phyloP scores from a whole-genome alignment of 2,797 vertebrate genomes.

The Myiothlypis coronata region DNA sequence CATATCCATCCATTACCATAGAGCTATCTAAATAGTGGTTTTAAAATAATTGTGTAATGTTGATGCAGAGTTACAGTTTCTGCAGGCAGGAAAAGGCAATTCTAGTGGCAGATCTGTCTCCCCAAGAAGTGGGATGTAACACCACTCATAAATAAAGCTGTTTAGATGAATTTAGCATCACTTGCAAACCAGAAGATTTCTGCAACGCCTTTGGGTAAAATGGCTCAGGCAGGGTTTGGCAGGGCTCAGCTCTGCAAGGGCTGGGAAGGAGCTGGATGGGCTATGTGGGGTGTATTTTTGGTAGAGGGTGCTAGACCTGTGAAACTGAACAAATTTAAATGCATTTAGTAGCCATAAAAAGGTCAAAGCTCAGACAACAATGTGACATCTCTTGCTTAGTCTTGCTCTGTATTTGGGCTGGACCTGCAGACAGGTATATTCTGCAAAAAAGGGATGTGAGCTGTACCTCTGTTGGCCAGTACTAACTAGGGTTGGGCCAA shows the following conservation, averaged over 20 bases:
- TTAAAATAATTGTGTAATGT: slow-evolving; percentile 18
- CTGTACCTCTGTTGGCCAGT: neutral
- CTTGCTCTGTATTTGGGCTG: neutral
- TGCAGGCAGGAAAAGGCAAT: slow-evolving; percentile 31
- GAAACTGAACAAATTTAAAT: neutral
- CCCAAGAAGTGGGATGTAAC: neutral
- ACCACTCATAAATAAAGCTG: neutral
- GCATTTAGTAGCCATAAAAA: neutral
- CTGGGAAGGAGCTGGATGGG: neutral
- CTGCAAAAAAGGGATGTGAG: neutral
- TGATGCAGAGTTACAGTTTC: neutral
- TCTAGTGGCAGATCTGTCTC: slow-evolving; percentile 3
- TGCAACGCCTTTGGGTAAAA: fast-evolving
- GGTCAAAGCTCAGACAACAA: neutral
- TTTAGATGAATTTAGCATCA: slow-evolving; percentile 7
- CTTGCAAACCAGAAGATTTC: neutral
- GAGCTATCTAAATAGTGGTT: slow-evolving; percentile 18
- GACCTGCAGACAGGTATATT: neutral
- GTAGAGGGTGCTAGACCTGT: neutral
- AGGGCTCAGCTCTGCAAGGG: neutral
- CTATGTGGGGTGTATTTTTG: fast-evolving
- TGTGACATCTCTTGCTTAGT: neutral
- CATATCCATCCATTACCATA: neutral
- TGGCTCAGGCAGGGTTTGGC: neutral
- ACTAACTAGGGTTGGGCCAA: neutral